Percentiles rank a stretch among this genome's conserved stretches.
phyloP scores from a whole-genome alignment of 2,113 vertebrate species.

The Oncorhynchus nerka region DNA sequence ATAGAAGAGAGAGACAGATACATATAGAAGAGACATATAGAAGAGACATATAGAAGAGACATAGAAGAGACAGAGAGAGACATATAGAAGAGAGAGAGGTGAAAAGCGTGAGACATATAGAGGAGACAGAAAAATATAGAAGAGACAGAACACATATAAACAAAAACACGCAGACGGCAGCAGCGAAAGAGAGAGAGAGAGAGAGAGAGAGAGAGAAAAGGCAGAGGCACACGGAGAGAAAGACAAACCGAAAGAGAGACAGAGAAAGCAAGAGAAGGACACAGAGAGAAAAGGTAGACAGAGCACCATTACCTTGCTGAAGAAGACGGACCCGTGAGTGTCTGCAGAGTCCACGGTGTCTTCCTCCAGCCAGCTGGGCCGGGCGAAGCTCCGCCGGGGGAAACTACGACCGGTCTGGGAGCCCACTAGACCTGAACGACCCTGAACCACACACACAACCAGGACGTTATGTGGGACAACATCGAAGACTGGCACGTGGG shows the following conservation, averaged over 20 bases:
- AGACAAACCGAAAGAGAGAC: background rate
- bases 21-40: background rate
- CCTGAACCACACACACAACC: slow-evolving; percentile 66
- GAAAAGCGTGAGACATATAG: too few relatives aligned
- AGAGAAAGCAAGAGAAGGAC: background rate
- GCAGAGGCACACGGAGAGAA: background rate
- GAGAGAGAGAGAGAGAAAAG: too few relatives aligned
- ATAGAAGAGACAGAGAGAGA: background rate
- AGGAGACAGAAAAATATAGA: background rate
- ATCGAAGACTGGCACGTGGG: too few relatives aligned
- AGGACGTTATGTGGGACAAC: background rate
- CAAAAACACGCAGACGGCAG: background rate
- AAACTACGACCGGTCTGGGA: slow-evolving; percentile 66
- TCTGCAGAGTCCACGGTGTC: slow-evolving; percentile 84
- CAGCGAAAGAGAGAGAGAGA: background rate
- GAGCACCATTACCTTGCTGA: slow-evolving; percentile 84
- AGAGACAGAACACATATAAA: background rate
- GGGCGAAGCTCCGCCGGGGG: slow-evolving; percentile 83
- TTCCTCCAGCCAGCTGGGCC: slow-evolving; percentile 89
- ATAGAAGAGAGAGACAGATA: background rate
- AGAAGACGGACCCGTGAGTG: slow-evolving; percentile 85
- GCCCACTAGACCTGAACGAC: slow-evolving; percentile 79
- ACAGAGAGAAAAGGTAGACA: background rate
- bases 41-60: background rate
- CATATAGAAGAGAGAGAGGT: background rate